Evolutionary conservation across 2,113 vertebrate species (phyloP), one percentile per base, ranked within the genome.

Genomic region (Megalops atlanticus): DNA sequence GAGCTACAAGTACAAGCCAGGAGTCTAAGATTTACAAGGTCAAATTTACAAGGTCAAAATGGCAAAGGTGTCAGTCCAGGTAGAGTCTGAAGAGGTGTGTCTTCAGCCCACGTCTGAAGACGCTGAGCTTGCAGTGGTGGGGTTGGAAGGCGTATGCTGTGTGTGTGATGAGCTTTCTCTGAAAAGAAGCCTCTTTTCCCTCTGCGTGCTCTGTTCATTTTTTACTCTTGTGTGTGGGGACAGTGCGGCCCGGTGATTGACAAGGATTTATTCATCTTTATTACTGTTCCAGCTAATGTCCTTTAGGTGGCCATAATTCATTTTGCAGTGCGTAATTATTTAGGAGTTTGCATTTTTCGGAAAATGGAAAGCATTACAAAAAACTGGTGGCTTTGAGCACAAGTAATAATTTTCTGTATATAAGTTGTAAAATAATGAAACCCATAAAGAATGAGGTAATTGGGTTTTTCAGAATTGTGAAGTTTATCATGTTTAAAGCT

Each of bases 321-420:
- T 81, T 79, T 74, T 27, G 18, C 40, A 33, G n/a, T 58, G 43
- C 79, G 76, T 80, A 82, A 81, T 81, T 85, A 84, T 84, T 81
- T 77, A 38, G 76, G 72, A 76, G 8, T 80, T 74, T 47, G 36
- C 40, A n/a, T 77, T 49, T 39, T 81, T 3, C 33, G 38, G 7
- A 69, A 74, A 80, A 74, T 75, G 39, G 74, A 76, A 47, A 24
- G 36, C 43, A 64, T n/a, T 47, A 76, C 75, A 41, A 45, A 70
- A 64, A 74, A 47, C 38, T 49, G 68, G 38, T n/a, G 31, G 77
- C 45, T 82, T 78, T 31, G 71, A 79, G 82, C 74, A 81, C 43
- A 64, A 69, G 47, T 41, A 74, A 68, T 77, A 21, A 80, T 74
- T 78, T 49, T 75, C 52, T 52, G 40, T 36, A 41, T 11, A 35